These are phyloP conservation scores for Phyllotis vaccarum DNA, from an alignment of 2,797 vertebrate species.

Conservation along the genomic window DNA sequence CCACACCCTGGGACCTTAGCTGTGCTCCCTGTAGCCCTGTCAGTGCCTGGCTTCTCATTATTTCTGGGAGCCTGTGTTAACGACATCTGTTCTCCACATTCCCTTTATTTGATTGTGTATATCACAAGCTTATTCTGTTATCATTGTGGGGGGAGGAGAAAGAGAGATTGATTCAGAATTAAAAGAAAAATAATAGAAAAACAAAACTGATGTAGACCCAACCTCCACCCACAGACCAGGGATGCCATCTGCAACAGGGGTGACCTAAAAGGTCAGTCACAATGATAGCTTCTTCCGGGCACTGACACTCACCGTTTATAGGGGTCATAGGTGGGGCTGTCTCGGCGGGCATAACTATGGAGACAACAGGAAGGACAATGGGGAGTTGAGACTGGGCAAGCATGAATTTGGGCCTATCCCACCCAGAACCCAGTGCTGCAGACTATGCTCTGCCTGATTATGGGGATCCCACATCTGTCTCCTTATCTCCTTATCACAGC, in stretches of 20 bases:
- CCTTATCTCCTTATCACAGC: no score
- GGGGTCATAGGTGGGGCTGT: slow-evolving; percentile 98
- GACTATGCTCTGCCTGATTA: neutral
- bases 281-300: neutral
- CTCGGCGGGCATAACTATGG: slow-evolving; percentile 95
- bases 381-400: rapidly evolving
- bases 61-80: neutral
- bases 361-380: neutral
- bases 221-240: neutral
- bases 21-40: no score
- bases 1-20: neutral
- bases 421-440: neutral
- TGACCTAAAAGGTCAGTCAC: neutral
- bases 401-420: neutral
- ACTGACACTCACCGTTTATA: slow-evolving; percentile 93
- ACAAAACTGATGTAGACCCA: neutral
- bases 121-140: neutral
- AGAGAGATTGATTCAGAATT: neutral
- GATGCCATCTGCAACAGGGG: no score
- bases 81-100: neutral
- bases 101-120: neutral
- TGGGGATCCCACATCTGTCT: no score
- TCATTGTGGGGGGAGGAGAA: neutral
- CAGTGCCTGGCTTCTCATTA: neutral
- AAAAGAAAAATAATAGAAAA: neutral